Evolutionary conservation across 2,888 invertebrate species (phyloP).

Genomic region (Sthenelais limicola): DNA sequence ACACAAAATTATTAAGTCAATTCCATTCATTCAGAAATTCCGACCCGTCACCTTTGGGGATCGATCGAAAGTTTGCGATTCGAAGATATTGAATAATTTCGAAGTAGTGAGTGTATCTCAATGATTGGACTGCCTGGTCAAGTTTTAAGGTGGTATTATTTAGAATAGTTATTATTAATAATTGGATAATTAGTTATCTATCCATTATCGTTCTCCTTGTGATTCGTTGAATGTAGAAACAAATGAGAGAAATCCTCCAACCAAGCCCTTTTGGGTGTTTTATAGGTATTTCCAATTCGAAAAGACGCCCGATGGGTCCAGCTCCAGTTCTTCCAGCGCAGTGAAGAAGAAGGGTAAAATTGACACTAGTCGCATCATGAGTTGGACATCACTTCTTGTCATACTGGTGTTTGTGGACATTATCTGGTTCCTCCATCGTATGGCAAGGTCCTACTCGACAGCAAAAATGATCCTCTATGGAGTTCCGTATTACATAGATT

Average conservation of each 20-base stretch:
- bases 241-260: slow-evolving; percentile 49
- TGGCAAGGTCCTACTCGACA: slow-evolving; percentile 65
- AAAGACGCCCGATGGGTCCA: slow-evolving; percentile 43
- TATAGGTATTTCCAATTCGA: slow-evolving; percentile 51
- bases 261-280: slow-evolving; percentile 53
- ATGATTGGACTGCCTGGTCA: no score
- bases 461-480: slow-evolving; percentile 67
- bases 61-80: no score
- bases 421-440: slow-evolving; percentile 66
- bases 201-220: no score
- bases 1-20: no score
- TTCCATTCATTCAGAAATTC: no score
- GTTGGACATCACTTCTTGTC: slow-evolving; percentile 53
- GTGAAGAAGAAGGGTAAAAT: slow-evolving; percentile 28
- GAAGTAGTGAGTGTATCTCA: no score
- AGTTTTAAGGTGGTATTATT: no score
- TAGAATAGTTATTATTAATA: no score
- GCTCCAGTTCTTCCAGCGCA: not conserved
- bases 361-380: slow-evolving; percentile 45
- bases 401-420: slow-evolving; percentile 63
- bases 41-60: no score
- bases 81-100: no score
- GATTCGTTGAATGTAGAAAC: no score
- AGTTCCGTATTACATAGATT: slow-evolving; percentile 67
- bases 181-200: no score